Evolutionary conservation across 2,113 vertebrate species (phyloP), one percentile per base, ranked within the genome.

Genomic region (Eclectus roratus): DNA sequence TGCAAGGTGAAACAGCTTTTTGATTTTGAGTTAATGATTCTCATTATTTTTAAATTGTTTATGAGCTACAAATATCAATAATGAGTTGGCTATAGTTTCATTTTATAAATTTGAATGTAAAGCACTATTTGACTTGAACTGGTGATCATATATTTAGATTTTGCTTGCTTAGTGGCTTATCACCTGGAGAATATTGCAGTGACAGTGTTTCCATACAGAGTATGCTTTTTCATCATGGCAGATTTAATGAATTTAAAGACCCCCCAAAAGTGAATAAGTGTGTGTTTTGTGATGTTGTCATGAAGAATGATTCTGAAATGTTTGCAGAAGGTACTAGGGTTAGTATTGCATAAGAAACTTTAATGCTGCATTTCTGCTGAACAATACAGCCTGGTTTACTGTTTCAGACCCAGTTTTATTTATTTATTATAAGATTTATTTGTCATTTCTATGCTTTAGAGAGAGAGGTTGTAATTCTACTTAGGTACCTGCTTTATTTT

Each of bases 1-100:
- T 55, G 31, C 44, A 74, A 58, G 55, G n/a, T 93, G 74, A 88
- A 89, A 56, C 35, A 91, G 52, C 8, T 85, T 76, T 84, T 68
- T 46, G 74, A 76, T 15, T 85, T 74, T 0, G 2, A 49, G 24
- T 39, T 91, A 96, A 91, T 89, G 43, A 70, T 81, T 84, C 60
- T 90, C 18, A 70, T 93, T 81, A 82, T 93, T 96, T 88, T 58
- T 44, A 83, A 81, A 69, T 49, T 39, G 7, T 85, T 92, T 82
- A 66, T 58, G 55, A 94, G 17, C 35, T 43, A 25, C 44, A 96
- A 69, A 70, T 80, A 72, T 50, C 21, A 33, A 16, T 88, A 55
- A 68, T 71, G 41, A 91, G 71, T 72, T 87, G n/a, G 24, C 52
- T 64, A 58, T 91, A 18, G 35, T 50, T 93, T 82, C 3, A 2